These are phyloP conservation scores for Brachionichthys hirsutus DNA, from an alignment of 2,113 vertebrate genomes.

Conservation along the genomic window DNA sequence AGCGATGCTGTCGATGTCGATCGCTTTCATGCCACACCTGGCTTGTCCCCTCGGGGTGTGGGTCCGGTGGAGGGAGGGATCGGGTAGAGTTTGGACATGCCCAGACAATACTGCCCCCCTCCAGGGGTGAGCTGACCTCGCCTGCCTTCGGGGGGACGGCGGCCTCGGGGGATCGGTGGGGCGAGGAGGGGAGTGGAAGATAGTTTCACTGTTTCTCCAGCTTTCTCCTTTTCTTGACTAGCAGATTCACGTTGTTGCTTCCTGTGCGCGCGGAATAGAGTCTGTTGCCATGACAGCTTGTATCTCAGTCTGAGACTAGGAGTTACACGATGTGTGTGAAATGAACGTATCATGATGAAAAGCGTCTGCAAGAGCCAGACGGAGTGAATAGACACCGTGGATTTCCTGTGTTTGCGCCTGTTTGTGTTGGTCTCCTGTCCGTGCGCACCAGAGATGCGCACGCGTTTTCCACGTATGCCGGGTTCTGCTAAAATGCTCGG, in stretches of 20 bases:
- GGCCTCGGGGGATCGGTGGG: slow-evolving; percentile 24
- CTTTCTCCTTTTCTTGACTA: slow-evolving; percentile 3
- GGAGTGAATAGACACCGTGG: background rate
- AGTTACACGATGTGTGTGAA: slow-evolving; percentile 21
- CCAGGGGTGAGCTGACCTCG: slow-evolving; percentile 60
- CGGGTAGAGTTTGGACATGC: slow-evolving; percentile 33
- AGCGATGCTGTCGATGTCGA: background rate
- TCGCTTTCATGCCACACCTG: slow-evolving; percentile 17
- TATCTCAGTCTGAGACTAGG: slow-evolving; percentile 36
- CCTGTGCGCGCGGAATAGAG: slow-evolving; percentile 12
- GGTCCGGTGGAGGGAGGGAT: slow-evolving; percentile 21
- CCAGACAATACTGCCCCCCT: slow-evolving; percentile 58
- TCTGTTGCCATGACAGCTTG: slow-evolving; percentile 60
- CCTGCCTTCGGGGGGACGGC: slow-evolving; percentile 25
- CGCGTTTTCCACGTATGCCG: slow-evolving; percentile 17
- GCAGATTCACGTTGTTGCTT: slow-evolving; percentile 12
- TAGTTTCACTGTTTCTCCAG: background rate
- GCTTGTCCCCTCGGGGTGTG: slow-evolving; percentile 21
- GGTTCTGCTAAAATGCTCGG: slow-evolving; percentile 48
- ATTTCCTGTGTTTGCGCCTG: slow-evolving; percentile 3
- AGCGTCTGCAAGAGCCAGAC: slow-evolving; percentile 17
- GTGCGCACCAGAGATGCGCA: slow-evolving; percentile 9
- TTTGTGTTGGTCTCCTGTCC: slow-evolving; percentile 2
- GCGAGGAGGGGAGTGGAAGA: background rate
- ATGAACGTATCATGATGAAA: slow-evolving; percentile 50